phyloP scores from a whole-genome alignment of 2,113 vertebrate species.

The Gallinago paraguaiae region DNA sequence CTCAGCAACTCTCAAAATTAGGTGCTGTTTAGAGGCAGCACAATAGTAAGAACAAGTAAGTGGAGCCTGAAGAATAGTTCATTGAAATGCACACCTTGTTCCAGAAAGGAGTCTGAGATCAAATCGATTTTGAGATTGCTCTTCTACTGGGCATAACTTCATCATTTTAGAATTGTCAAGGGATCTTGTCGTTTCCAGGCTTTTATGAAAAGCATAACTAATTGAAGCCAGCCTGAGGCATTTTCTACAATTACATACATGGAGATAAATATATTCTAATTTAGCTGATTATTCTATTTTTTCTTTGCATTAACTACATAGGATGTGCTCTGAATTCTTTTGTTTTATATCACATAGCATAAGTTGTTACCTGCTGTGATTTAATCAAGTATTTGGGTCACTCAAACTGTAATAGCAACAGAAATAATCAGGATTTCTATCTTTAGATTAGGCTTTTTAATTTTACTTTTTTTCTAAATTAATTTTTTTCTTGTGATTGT shows the following conservation, averaged over 20 bases:
- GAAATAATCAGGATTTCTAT: conserved; percentile 53
- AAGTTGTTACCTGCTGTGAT: conserved; percentile 66
- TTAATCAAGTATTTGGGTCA: conserved; percentile 62
- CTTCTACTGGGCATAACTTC: conserved; percentile 50
- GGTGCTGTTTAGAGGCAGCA: conserved; percentile 20
- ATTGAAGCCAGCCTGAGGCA: conserved; percentile 62
- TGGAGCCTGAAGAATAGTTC: conserved; percentile 28
- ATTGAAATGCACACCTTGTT: conserved; percentile 41
- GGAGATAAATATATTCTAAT: conserved; percentile 56
- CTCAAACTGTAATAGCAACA: conserved; percentile 27
- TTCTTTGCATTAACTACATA: conserved; percentile 51
- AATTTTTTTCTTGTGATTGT: not conserved
- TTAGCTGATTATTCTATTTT: conserved; percentile 53
- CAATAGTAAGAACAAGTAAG: conserved; percentile 21
- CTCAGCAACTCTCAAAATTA: not conserved
- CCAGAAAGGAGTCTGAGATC: conserved; percentile 47
- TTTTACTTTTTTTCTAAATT: not conserved
- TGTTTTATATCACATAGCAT: conserved; percentile 41
- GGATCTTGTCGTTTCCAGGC: conserved; percentile 55
- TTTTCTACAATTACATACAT: conserved; percentile 55
- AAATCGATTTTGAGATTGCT: conserved; percentile 45
- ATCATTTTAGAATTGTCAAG: conserved; percentile 58
- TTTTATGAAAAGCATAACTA: conserved; percentile 58
- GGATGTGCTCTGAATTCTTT: conserved; percentile 56
- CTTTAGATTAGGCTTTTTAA: not conserved